Evolutionary conservation across 2,888 invertebrate genomes (phyloP).

Genomic region (Glaucopsyche alexis): DNA sequence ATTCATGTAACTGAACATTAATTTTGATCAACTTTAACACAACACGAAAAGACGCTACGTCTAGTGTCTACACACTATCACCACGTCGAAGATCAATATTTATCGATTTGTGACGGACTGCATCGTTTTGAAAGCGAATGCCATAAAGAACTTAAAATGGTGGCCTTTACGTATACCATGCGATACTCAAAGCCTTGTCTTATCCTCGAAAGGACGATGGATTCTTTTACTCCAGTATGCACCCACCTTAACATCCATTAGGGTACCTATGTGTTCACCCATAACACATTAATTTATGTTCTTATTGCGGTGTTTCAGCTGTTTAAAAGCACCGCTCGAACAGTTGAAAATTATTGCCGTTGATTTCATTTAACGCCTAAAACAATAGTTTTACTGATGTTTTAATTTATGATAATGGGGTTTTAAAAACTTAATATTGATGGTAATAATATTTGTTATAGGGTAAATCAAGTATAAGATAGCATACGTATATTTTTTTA

Average conservation of each 20-base stretch:
- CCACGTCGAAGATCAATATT: too few species aligned
- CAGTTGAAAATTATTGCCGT: conserved; percentile 9
- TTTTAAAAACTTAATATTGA: not conserved
- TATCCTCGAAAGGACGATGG: not conserved
- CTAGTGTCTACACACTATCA: too few species aligned
- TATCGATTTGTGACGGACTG: too few species aligned
- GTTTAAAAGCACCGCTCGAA: conserved; percentile 25
- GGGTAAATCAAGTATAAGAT: too few species aligned
- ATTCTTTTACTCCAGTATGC: not conserved
- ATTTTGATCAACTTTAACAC: too few species aligned
- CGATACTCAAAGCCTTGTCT: not conserved
- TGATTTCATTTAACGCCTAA: conserved; percentile 21
- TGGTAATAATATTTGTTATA: too few species aligned
- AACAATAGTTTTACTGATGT: not conserved
- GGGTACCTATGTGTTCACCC: conserved; percentile 9
- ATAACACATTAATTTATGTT: conserved; percentile 26
- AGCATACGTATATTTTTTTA: too few species aligned
- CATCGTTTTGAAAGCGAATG: too few species aligned
- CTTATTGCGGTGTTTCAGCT: conserved; percentile 25
- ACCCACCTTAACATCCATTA: conserved; percentile 19
- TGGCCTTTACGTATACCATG: too few species aligned
- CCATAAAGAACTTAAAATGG: too few species aligned
- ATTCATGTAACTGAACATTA: too few species aligned
- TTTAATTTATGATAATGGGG: not conserved
- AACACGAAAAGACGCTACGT: too few species aligned